Evolutionary conservation across 2,797 vertebrate species (phyloP), one percentile per base, ranked within the genome.

Genomic region (Tragelaphus eurycerus): DNA sequence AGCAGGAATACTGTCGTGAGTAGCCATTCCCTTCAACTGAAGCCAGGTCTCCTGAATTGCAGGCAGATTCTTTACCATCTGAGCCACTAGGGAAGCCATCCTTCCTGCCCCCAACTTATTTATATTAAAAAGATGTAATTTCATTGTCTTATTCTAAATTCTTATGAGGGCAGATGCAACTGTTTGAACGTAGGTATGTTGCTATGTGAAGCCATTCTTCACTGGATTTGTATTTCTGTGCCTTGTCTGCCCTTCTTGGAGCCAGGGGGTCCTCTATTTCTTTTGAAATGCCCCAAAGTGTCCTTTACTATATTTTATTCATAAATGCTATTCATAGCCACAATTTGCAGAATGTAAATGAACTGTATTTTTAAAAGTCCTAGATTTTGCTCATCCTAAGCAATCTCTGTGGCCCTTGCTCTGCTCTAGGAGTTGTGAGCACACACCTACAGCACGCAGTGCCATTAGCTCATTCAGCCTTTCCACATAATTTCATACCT

Each of bases 401-500:
- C 34, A 85, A 27, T 81, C 76, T 89, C 55, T 43, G 34, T 16
- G 25, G 84, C 50, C n/a, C 54, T 86, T 86, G 27, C 59, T 81
- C 67, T 82, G 19, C 19, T 46, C 38, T 52, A 31, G 17, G 48
- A 54, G 21, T 82, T 94, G 76, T 16, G 31, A 87, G 60, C 60
- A 38, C 4, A 48, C 1, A 6, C 23, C 14, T 21, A 10, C 5
- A 34, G 23, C 50, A 43, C 54, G 50, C 7, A 8, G 60, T 13
- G 12, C 60, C 82, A 46, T 93, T 93, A 93, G 87, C 76, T 96
- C 71, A 59, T 59, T 93, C 78, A 81, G 13, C 76, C 87, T 86
- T 96, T 89, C 78, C 81, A 54, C 8, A 17, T 74, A 74, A 94
- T 93, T 96, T 97, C 87, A 90, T 93, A 93, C 92, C 74, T 48